Evolutionary conservation across 2,113 vertebrate species (phyloP).

Genomic region (Pavo muticus): DNA sequence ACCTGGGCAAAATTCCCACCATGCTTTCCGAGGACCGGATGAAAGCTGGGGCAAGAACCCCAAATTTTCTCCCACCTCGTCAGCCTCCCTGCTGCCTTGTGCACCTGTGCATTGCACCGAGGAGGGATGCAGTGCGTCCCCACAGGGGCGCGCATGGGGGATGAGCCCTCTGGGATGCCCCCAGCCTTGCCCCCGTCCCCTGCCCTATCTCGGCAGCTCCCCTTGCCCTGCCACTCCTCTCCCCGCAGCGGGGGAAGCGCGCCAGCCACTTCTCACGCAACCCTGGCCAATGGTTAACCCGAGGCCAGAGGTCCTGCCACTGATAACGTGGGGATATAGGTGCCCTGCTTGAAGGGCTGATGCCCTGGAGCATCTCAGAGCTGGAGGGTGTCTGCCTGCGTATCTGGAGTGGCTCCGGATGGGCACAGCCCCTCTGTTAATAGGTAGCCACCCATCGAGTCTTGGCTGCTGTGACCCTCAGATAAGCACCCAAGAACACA

Average conservation of each 20-base stretch:
- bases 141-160: rapidly evolving
- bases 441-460: background rate
- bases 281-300: conserved; percentile 71
- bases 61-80: background rate
- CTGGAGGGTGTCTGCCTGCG: background rate
- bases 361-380: background rate
- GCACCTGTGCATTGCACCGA: background rate
- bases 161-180: background rate
- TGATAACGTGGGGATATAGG: rapidly evolving
- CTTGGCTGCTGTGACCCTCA: rapidly evolving
- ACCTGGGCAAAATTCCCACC: conserved; percentile 3
- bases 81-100: rapidly evolving
- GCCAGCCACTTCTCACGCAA: conserved; percentile 68
- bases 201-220: conserved; percentile 21
- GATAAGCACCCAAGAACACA: background rate
- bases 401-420: background rate
- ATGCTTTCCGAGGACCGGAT: background rate
- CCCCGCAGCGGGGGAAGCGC: background rate
- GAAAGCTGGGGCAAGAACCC: background rate
- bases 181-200: conserved; percentile 8
- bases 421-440: background rate
- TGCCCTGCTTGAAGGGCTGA: background rate
- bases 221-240: conserved; percentile 28
- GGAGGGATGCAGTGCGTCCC: rapidly evolving
- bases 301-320: background rate